Conservation (phyloP, 2,888 invertebrate species). For the Parascotia fuliginaria region DNA sequence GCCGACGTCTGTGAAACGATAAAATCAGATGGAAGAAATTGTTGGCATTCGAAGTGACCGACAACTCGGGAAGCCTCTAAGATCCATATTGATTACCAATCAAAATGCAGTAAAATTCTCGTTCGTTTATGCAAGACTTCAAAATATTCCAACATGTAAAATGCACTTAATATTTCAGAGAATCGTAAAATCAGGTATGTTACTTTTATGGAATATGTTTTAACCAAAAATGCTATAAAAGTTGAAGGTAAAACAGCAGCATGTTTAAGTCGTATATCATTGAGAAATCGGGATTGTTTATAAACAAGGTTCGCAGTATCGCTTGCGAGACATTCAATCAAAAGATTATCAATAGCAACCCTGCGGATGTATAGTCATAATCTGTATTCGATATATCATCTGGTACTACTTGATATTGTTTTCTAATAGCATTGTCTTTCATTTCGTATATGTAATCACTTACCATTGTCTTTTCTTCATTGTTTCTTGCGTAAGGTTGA, state of each 20-base stretch:
- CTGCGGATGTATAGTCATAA: slow-evolving; percentile 46
- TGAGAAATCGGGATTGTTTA: slow-evolving; percentile 31
- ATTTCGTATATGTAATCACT: slow-evolving; percentile 46
- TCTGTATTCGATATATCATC: slow-evolving; percentile 53
- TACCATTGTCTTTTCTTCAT: slow-evolving; percentile 49
- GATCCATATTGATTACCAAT: slow-evolving; percentile 37
- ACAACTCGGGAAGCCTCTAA: slow-evolving; percentile 31
- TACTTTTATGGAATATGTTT: slow-evolving; percentile 24
- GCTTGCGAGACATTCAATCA: slow-evolving; percentile 53
- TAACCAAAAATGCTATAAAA: slow-evolving; percentile 30
- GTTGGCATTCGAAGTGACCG: slow-evolving; percentile 54
- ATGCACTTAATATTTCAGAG: slow-evolving; percentile 21
- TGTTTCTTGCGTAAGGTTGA: slow-evolving; percentile 43
- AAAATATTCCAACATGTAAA: slow-evolving; percentile 15
- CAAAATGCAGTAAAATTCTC: slow-evolving; percentile 27
- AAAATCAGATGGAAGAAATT: slow-evolving; percentile 58
- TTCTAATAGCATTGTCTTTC: slow-evolving; percentile 57
- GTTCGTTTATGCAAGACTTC: slow-evolving; percentile 3
- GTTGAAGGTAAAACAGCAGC: slow-evolving; percentile 2
- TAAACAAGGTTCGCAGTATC: slow-evolving; percentile 30
- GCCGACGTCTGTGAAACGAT: slow-evolving; percentile 61
- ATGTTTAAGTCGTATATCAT: slow-evolving; percentile 23
- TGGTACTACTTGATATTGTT: slow-evolving; percentile 55
- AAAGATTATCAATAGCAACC: slow-evolving; percentile 50
- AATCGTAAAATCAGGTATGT: slow-evolving; percentile 25